Conservation (phyloP, 2,888 invertebrate genomes). For the Amphimallon solstitiale region DNA sequence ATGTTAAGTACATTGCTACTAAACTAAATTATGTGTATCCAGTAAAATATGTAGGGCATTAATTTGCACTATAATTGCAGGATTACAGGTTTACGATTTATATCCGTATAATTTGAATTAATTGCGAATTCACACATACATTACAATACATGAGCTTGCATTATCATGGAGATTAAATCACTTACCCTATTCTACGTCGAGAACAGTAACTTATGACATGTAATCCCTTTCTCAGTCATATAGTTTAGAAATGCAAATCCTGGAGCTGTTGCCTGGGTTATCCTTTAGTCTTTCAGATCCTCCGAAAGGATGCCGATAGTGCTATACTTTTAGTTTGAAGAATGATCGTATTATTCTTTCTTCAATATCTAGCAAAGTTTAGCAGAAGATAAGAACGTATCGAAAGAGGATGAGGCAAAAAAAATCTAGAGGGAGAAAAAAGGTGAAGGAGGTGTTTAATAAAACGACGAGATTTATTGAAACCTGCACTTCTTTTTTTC, state of each 20-base stretch:
- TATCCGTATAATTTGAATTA: background rate
- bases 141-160: background rate
- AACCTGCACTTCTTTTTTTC: conserved; percentile 27
- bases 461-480: conserved; percentile 31
- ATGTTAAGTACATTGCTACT: too few species aligned
- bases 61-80: too few species aligned
- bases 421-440: background rate
- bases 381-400: conserved; percentile 20
- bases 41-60: too few species aligned
- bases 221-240: conserved; percentile 22
- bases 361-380: conserved; percentile 21
- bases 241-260: conserved; percentile 33
- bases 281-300: conserved; percentile 23
- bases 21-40: too few species aligned
- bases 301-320: conserved; percentile 17
- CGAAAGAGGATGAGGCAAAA: conserved; percentile 4
- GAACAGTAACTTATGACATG: background rate
- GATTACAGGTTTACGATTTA: background rate
- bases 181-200: background rate
- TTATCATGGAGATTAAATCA: background rate
- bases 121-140: background rate
- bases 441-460: conserved; percentile 16
- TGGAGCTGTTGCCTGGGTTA: background rate
- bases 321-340: conserved; percentile 26
- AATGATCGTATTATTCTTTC: conserved; percentile 19